phyloP scores from a whole-genome alignment of 1,140 invertebrate species.

The Drosophila sechellia region DNA sequence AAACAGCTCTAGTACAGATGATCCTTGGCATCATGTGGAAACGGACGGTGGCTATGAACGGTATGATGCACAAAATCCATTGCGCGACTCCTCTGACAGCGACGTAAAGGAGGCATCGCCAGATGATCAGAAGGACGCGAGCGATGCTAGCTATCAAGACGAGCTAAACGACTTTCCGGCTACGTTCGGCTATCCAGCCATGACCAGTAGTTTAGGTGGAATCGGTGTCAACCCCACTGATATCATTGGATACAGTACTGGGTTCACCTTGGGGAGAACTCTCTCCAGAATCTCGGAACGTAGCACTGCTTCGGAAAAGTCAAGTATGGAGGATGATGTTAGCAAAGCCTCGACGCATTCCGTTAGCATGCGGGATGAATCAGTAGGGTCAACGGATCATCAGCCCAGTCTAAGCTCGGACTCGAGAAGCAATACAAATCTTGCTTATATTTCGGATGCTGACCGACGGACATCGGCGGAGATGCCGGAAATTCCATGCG shows the following conservation, averaged over 20 bases:
- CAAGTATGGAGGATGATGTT: conserved; percentile 91
- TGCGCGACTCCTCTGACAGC: conserved; percentile 84
- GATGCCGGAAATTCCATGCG: conserved; percentile 92
- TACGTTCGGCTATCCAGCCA: conserved; percentile 89
- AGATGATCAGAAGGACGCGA: conserved; percentile 81
- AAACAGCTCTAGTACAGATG: conserved; percentile 92
- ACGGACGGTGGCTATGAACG: conserved; percentile 87
- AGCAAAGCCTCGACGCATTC: conserved; percentile 92
- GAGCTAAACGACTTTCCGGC: conserved; percentile 90
- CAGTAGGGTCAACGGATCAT: conserved; percentile 91
- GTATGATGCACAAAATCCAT: conserved; percentile 84
- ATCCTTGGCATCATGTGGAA: conserved; percentile 91
- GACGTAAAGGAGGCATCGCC: conserved; percentile 78
- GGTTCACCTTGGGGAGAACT: conserved; percentile 90
- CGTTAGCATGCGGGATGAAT: conserved; percentile 93
- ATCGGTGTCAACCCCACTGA: conserved; percentile 86
- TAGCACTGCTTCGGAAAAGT: conserved; percentile 93
- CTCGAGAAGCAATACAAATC: conserved; percentile 89
- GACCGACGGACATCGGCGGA: conserved; percentile 92
- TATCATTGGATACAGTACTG: conserved; percentile 89
- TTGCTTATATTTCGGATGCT: conserved; percentile 90
- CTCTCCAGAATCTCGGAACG: conserved; percentile 94
- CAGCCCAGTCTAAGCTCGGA: conserved; percentile 94
- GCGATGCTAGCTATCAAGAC: conserved; percentile 88
- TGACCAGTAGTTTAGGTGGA: conserved; percentile 85